Evolutionary conservation across 2,113 vertebrate species (phyloP).

Genomic region (Struthidea cinerea): DNA sequence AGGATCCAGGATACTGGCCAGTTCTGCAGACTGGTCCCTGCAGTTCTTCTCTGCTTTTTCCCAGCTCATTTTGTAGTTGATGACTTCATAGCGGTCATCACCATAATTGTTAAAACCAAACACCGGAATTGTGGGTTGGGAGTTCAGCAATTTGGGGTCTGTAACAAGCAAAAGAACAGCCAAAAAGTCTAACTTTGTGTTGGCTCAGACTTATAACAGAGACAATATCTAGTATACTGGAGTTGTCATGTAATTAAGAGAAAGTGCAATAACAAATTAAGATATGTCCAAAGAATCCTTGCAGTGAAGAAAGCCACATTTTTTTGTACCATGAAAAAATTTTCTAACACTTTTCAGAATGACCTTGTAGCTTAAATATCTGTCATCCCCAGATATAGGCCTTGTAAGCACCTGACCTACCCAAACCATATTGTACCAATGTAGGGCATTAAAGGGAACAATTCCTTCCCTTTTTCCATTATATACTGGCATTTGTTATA

Average conservation of each 20-base stretch:
- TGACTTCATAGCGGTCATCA: conserved; percentile 78
- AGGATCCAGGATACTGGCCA: conserved; percentile 78
- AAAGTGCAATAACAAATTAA: neutral
- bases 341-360: neutral
- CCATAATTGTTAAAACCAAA: conserved; percentile 70
- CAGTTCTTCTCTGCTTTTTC: conserved; percentile 84
- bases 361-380: neutral
- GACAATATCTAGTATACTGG: neutral
- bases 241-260: neutral
- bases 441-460: neutral
- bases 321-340: neutral
- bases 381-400: neutral
- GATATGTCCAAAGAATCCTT: neutral
- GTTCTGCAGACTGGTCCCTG: conserved; percentile 79
- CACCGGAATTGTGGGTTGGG: conserved; percentile 34
- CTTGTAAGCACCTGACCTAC: neutral
- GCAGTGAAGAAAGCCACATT: neutral
- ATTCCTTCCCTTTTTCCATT: neutral
- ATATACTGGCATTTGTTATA: neutral
- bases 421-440: neutral
- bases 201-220: neutral
- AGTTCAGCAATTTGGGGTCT: conserved; percentile 73
- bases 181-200: neutral
- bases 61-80: conserved; percentile 82
- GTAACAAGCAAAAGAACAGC: neutral